phyloP scores from a whole-genome alignment of 2,113 vertebrate genomes.

The Corynorhinus townsendii region DNA sequence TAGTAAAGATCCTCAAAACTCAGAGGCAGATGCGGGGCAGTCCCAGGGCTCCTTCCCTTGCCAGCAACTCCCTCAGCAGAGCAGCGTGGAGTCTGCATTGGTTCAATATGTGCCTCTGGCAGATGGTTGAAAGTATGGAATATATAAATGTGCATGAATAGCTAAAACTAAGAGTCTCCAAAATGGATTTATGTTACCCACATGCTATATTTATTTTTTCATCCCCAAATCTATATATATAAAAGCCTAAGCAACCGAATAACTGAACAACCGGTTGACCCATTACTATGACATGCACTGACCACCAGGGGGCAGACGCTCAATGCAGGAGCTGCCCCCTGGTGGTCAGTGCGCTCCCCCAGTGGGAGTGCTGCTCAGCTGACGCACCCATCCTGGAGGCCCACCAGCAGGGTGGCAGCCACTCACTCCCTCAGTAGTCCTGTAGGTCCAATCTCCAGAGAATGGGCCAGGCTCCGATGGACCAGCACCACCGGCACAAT shows the following conservation, averaged over 20 bases:
- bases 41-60: not conserved
- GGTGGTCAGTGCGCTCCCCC: no score
- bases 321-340: no score
- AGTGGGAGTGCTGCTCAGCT: no score
- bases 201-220: not conserved
- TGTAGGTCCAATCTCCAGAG: no score
- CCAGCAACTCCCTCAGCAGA: not conserved
- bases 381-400: no score
- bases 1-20: not conserved
- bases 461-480: no score
- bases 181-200: not conserved
- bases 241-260: no score
- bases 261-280: no score
- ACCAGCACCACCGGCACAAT: rapidly evolving
- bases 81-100: not conserved
- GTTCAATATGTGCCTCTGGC: not conserved
- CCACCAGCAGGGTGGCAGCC: no score
- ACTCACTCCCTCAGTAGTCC: no score
- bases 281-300: no score
- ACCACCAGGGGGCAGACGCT: no score
- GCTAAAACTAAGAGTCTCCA: not conserved
- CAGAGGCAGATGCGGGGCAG: not conserved
- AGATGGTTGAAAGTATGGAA: not conserved
- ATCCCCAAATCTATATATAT: not conserved
- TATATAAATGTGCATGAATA: not conserved